Evolutionary conservation across 2,113 vertebrate species (phyloP).

Genomic region (Corvus hawaiiensis): DNA sequence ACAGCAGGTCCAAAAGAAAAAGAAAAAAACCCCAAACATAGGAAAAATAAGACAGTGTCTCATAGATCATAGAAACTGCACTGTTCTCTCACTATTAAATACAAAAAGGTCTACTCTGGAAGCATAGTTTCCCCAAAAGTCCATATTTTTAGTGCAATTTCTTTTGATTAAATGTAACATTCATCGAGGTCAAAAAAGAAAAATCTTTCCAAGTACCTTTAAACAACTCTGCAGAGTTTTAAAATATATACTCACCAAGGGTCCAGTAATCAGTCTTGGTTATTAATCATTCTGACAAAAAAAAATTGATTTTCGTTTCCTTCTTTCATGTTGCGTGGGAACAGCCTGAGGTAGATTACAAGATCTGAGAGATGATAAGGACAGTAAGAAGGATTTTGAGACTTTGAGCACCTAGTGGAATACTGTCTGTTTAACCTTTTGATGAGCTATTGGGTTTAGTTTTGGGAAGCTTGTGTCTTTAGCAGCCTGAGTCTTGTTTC

Average conservation of each 20-base stretch:
- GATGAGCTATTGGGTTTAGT: not conserved
- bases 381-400: not conserved
- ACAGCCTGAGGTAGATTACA: slow-evolving; percentile 10
- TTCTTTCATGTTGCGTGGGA: not conserved
- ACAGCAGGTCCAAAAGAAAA: not conserved
- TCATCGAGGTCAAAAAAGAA: not conserved
- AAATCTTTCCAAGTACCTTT: not conserved
- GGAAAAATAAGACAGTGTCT: not conserved
- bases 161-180: not conserved
- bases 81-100: not conserved
- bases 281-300: slow-evolving; percentile 36
- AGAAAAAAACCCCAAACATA: not conserved
- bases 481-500: not conserved
- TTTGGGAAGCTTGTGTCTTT: not conserved
- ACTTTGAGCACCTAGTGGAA: not conserved
- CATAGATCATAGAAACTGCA: not conserved
- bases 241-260: not conserved
- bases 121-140: not conserved
- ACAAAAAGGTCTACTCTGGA: not conserved
- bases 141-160: not conserved
- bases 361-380: not conserved
- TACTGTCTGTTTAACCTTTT: slow-evolving; percentile 1
- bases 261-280: not conserved
- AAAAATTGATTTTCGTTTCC: slow-evolving; percentile 28
- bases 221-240: not conserved